Evolutionary conservation across 2,113 vertebrate genomes (phyloP).

Genomic region (Leucosticte australis): DNA sequence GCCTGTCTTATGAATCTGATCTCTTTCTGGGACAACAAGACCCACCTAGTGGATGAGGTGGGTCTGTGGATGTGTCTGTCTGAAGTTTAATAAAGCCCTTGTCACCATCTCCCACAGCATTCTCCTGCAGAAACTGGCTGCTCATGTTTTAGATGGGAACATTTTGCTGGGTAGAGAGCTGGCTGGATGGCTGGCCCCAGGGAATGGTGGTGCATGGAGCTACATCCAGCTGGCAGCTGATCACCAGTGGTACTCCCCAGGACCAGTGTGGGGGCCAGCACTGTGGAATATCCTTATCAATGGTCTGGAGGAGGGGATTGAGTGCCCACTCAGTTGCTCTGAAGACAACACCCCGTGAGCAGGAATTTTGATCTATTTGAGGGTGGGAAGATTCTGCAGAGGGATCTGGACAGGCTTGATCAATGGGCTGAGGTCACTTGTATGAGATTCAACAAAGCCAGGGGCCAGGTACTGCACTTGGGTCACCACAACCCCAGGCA

Average conservation of each 20-base stretch:
- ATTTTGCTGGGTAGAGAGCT: neutral
- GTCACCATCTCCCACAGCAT: neutral
- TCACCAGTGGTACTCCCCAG: neutral
- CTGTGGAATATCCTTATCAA: neutral
- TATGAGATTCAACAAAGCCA: neutral
- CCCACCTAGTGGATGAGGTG: neutral
- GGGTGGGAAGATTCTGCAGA: neutral
- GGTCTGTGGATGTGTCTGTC: neutral
- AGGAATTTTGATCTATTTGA: neutral
- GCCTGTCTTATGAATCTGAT: neutral
- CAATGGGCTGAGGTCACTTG: accelerated
- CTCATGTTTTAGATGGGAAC: neutral
- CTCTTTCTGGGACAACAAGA: neutral
- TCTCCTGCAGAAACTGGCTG: neutral
- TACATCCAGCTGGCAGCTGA: neutral
- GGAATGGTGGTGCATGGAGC: too few relatives aligned
- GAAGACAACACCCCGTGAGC: neutral
- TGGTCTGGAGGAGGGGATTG: neutral
- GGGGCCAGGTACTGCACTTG: neutral
- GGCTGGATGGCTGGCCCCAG: neutral
- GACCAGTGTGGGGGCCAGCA: accelerated
- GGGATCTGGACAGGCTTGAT: neutral
- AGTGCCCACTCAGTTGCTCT: neutral
- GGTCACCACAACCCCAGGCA: neutral
- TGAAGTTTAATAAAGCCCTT: neutral